Base-by-base conservation (phyloP, 2,888 invertebrate genomes). In the Pollenia labialis region DNA sequence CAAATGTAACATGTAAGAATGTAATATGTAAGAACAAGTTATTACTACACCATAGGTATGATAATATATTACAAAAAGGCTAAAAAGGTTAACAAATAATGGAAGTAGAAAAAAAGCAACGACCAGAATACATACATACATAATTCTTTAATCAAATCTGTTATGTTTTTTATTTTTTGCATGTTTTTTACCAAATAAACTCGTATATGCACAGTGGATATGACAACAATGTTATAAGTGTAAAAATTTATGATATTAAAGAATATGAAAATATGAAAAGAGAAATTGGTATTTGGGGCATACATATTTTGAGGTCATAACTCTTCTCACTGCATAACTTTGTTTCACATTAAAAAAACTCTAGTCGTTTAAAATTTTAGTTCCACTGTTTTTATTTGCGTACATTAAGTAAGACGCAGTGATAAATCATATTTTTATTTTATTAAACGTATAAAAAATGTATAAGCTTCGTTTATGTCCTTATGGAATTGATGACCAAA, bases 401-500 rank as follows among this genome's bases (percentile, higher is more conserved):
- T 12, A 10, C 46, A 23, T 48, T 14, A 18, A 14, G 4, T n/a
- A n/a, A 48, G 10, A 50, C n/a, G 10, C 10, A 10, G 68, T 50
- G n/a, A 50, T 68, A 50, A 66, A 48, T 66, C n/a, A 66, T 48
- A 50, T 23, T 48, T 68, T 40, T 16, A 10, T 32, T 68, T 4
- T 10, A n/a, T 16, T 50, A 0, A 10, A 14, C 48, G 50, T 4
- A 16, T 4, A 42, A 48, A n/a, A 68, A 50, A n/a, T 4, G 1
- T n/a, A 1, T 8, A 50, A 68, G 48, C 32, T 68, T 68, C 4
- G 1, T n/a, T 32, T 23, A 32, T 32, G n/a, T 68, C 50, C 48
- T 9, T 50, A 32, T 32, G 50, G n/a, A 68, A 68, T 68, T 68
- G 40, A 68, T 68, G 68, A 23, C 66, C 8, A 66, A 66, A 40